Evolutionary conservation across 2,888 invertebrate species (phyloP), one percentile per base, ranked within the genome.

Genomic region (Coenonympha glycerion): DNA sequence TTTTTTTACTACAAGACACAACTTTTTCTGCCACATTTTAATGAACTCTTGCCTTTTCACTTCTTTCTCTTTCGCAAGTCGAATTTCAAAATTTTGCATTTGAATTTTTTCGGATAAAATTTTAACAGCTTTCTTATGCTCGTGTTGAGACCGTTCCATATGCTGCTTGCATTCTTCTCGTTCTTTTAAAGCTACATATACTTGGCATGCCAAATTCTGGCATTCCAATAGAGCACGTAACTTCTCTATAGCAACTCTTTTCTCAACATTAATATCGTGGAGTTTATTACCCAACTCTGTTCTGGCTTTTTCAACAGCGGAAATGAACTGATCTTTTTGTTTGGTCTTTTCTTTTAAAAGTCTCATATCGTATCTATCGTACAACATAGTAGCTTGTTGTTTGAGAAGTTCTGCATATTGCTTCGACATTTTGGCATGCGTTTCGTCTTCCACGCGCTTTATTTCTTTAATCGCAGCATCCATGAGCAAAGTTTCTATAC

Each of bases 121-220:
- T 56, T 69, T 74, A 4, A 76, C 51, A 71, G 73, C 64, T 67
- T 76, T 78, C 55, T 74, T 52, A 56, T 78, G 77, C 68, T 69
- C 58, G 34, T 69, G 55, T 63, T 73, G 62, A 1, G 66, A 61
- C 6, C 60, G 52, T 13, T 75, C 64, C 2, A 72, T 65, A 63
- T 77, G 69, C 61, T 74, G 74, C 34, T 64, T 49, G 44, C 73
- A 76, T 53, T 71, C 76, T 49, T 80, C 77, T 53, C 71, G 68
- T 62, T 87, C 87, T 63, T 82, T 85, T 11, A 84, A 50, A n/a
- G 83, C 79, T 1, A 85, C 77, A 57, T 86, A 87, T 5, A 81
- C 68, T 66, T 80, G 76, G 64, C 86, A 85, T 5, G 86, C 86
- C n/a, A 85, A 62, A 46, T 79, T 85, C 61, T 79, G 77, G 56